phyloP scores from a whole-genome alignment of 1,140 invertebrate genomes.

The Neodiprion virginianus region DNA sequence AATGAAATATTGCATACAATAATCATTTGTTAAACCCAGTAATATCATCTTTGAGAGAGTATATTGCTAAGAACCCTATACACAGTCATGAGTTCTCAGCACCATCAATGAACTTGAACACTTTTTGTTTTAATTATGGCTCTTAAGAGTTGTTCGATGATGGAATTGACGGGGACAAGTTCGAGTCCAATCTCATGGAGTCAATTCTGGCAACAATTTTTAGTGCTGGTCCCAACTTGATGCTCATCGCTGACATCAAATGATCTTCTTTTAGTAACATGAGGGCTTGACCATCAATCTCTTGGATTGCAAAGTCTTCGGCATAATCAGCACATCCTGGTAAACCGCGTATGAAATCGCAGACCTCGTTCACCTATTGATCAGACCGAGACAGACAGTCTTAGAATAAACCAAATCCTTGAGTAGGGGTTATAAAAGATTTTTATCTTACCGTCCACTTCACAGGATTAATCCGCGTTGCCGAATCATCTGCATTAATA shows the following conservation, averaged over 20 bases:
- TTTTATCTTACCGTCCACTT: conserved; percentile 74
- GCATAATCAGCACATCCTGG: conserved; percentile 91
- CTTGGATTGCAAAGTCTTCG: conserved; percentile 93
- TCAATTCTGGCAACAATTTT: conserved; percentile 93
- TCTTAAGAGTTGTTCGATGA: conserved; percentile 36
- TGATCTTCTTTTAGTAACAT: conserved; percentile 95
- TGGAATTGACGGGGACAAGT: conserved; percentile 41
- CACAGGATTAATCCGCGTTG: conserved; percentile 71
- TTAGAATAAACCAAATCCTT: conserved; percentile 6
- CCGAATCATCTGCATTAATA: conserved; percentile 54
- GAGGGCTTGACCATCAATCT: conserved; percentile 95
- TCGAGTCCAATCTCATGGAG: conserved; percentile 70
- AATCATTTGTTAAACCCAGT: background rate
- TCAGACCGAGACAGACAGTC: conserved; percentile 22
- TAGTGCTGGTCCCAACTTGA: conserved; percentile 93
- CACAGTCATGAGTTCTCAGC: background rate
- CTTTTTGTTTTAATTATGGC: background rate
- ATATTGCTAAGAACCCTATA: background rate
- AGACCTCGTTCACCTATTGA: conserved; percentile 74
- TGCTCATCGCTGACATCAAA: conserved; percentile 91
- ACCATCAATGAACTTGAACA: background rate
- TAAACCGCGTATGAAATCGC: conserved; percentile 86
- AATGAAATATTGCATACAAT: too few species aligned
- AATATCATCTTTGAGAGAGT: conserved; percentile 2
- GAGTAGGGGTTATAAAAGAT: background rate